These are phyloP conservation scores for Corella eumyota DNA, from an alignment of 23 tunicate genomes.

Conservation along the genomic window DNA sequence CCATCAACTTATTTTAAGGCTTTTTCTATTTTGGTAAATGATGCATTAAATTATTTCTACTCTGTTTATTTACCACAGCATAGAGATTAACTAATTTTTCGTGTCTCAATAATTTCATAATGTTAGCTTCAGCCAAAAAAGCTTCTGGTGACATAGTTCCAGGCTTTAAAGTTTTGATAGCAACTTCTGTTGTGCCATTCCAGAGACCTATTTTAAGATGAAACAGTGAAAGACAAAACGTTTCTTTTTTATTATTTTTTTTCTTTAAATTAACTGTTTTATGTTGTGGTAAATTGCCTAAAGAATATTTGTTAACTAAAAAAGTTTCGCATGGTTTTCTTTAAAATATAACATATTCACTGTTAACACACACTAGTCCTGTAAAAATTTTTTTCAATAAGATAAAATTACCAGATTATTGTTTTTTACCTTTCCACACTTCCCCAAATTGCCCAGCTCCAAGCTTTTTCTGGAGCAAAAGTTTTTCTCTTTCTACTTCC, in stretches of 20 bases:
- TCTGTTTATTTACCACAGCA: constrained; percentile 32
- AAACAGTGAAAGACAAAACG: too few relatives aligned
- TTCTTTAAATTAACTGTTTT: too few relatives aligned
- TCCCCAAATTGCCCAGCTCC: constrained; percentile 70
- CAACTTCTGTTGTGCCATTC: constrained; percentile 60
- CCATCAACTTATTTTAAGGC: too few relatives aligned
- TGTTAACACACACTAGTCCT: too few relatives aligned
- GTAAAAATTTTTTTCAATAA: too few relatives aligned
- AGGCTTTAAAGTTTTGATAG: constrained; percentile 42
- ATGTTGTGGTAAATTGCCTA: too few relatives aligned
- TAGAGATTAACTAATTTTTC: constrained; percentile 45
- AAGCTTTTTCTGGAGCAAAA: constrained; percentile 28
- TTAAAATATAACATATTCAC: too few relatives aligned
- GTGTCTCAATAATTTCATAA: constrained; percentile 53
- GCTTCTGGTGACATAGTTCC: constrained; percentile 67
- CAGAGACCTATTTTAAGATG: constrained; percentile 57
- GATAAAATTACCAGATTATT: too few relatives aligned
- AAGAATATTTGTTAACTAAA: too few relatives aligned
- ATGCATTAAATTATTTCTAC: not conserved
- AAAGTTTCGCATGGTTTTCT: too few relatives aligned
- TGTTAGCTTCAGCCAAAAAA: constrained; percentile 44
- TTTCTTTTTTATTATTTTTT: too few relatives aligned
- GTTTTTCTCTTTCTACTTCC: constrained; percentile 26
- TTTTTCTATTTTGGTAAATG: too few relatives aligned
- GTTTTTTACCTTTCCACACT: constrained; percentile 70